Base-by-base conservation (phyloP, 2,113 vertebrate species). In the Callithrix jacchus region DNA sequence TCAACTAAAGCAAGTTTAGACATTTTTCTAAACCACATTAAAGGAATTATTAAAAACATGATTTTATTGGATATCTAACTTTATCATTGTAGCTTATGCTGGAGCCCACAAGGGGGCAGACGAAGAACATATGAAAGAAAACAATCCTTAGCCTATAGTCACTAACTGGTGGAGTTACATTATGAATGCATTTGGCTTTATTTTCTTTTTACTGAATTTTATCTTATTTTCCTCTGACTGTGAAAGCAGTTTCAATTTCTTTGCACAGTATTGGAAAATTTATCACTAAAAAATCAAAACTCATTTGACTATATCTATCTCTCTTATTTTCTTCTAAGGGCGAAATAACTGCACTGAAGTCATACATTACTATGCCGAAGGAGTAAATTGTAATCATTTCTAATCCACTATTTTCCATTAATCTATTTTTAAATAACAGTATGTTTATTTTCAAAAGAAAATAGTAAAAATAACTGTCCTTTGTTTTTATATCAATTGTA, bases 121-220 rank as follows among this genome's bases (percentile, higher is more conserved):
- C 66, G 20, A 87, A 90, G 81, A 92, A 74, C 37, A 90, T 84
- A 93, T 5, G 45, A 92, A 80, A 49, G 3, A 52, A 73, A 92
- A 70, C 49, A 40, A 64, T 45, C 6, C 21, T 56, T 58, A 37
- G 6, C 30, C 18, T 42, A 30, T 32, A 35, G 47, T 18, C n/a
- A 52, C 49, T 76, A 21, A 23, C 13, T 77, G 49, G 20, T 9
- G 17, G 52, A 95, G 87, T 82, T 82, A 45, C n/a, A 45, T 40
- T 89, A 30, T 70, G 9, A 96, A 85, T 61, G 16, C 6, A 27
- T 82, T 93, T 66, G 89, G 73, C 32, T 91, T 82, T 47, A 80
- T 73, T 52, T 95, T 94, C 45, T 68, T 94, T 68, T 61, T 37
- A 66, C n/a, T 84, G 30, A 58, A 80, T 84, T 93, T 86, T 83